Percentiles rank a stretch among this genome's conserved stretches.
phyloP scores from a whole-genome alignment of 2,797 vertebrate species.

The Morelia viridis region DNA sequence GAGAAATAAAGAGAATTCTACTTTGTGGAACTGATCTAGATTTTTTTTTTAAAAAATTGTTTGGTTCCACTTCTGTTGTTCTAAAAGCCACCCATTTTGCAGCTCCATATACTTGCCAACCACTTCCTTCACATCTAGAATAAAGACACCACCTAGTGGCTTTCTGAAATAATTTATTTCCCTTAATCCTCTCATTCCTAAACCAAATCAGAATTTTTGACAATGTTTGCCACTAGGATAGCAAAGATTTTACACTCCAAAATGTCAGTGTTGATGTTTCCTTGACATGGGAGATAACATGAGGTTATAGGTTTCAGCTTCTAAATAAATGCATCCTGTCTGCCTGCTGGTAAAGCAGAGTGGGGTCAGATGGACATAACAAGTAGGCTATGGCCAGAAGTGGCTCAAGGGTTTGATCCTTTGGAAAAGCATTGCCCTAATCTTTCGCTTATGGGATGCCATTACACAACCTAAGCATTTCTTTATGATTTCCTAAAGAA shows the following conservation, averaged over 20 bases:
- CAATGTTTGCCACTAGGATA: not conserved
- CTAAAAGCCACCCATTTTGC: not conserved
- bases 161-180: not conserved
- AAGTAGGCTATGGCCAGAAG: not conserved
- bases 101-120: not conserved
- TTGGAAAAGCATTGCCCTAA: not conserved
- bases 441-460: not conserved
- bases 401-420: not conserved
- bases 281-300: not conserved
- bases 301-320: not conserved
- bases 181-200: not conserved
- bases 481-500: not conserved
- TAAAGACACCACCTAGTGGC: not conserved
- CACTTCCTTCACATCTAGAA: not conserved
- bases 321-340: not conserved
- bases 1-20: not conserved
- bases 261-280: not conserved
- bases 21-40: not conserved
- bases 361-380: not conserved
- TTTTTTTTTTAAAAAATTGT: not conserved
- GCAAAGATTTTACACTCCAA: not conserved
- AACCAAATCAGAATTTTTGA: not conserved
- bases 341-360: not conserved
- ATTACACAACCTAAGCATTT: not conserved
- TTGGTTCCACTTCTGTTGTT: slow-evolving; percentile 1